Evolutionary conservation across 2,113 vertebrate genomes (phyloP).

Genomic region (Carassius auratus): DNA sequence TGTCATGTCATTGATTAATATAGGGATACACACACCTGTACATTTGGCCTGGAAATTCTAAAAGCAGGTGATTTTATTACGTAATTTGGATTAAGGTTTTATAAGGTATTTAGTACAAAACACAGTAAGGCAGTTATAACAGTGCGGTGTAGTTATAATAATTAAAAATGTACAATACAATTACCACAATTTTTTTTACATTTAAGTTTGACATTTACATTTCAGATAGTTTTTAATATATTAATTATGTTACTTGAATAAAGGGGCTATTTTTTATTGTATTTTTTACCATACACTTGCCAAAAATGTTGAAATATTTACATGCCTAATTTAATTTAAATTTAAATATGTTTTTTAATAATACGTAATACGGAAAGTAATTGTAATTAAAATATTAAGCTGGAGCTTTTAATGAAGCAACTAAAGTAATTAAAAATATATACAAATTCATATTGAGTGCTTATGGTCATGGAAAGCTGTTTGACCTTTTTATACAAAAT

Average conservation of each 20-base stretch:
- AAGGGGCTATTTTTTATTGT: background rate
- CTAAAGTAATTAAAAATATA: no score
- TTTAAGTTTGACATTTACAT: background rate
- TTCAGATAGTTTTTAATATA: background rate
- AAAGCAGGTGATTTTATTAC: background rate
- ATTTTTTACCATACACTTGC: background rate
- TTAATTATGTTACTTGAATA: background rate
- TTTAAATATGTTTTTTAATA: background rate
- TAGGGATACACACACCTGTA: background rate
- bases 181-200: background rate
- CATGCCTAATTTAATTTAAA: no score
- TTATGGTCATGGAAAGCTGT: background rate
- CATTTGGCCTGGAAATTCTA: background rate
- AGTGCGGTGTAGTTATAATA: background rate
- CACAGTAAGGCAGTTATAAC: background rate
- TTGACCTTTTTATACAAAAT: background rate
- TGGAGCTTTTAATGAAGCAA: no score
- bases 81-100: background rate
- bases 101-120: background rate
- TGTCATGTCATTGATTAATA: background rate
- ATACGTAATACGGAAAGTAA: background rate
- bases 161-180: background rate
- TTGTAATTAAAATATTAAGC: background rate
- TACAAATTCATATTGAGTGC: no score
- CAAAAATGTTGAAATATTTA: background rate